Base-by-base conservation (phyloP, 2,797 vertebrate genomes). In the Enoplosus armatus region DNA sequence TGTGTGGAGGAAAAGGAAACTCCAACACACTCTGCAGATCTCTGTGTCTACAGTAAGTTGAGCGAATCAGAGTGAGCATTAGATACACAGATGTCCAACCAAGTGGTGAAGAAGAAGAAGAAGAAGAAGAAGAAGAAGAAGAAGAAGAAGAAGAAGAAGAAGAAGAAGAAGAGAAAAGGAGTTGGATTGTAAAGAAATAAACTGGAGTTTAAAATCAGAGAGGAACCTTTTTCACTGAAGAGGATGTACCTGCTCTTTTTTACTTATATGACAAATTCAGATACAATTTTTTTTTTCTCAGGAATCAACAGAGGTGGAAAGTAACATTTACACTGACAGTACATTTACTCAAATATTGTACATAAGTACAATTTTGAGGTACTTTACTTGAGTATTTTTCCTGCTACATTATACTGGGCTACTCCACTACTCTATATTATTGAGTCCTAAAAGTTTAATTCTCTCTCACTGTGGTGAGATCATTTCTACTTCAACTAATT, bases 1-100 rank as follows among this genome's bases (percentile, higher is more conserved):
- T 20, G 33, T 83, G 82, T 39, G 29, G 33, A 79, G 83, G 82
- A 85, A 82, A 68, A 43, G 74, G 76, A 84, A 86, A 76, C 72
- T 66, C 37, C 63, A 69, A 31, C 31, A 56, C 64, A 24, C 56
- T 58, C 59, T 55, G 50, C 39, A 71, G 48, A 67, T 72, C 48
- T 67, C 63, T 54, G 16, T 26, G 43, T 67, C 20, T 12, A 10
- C 15, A 58, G 54, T 31, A 15, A 47, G 18, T 26, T 31, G 27
- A 72, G 54, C 45, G 51, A 50, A 71, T 78, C 68, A 53, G 47
- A 75, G 51, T 29, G 53, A 80, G 55, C 27, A 33, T 22, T 29
- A 50, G 31, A 76, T 12, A 15, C 22, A 69, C 72, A 72, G 62
- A 75, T 31, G 60, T 70, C 39, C 37, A 41, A 58, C n/a, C n/a